Base-by-base conservation (phyloP, 2,888 invertebrate genomes). In the Baronia brevicornis region DNA sequence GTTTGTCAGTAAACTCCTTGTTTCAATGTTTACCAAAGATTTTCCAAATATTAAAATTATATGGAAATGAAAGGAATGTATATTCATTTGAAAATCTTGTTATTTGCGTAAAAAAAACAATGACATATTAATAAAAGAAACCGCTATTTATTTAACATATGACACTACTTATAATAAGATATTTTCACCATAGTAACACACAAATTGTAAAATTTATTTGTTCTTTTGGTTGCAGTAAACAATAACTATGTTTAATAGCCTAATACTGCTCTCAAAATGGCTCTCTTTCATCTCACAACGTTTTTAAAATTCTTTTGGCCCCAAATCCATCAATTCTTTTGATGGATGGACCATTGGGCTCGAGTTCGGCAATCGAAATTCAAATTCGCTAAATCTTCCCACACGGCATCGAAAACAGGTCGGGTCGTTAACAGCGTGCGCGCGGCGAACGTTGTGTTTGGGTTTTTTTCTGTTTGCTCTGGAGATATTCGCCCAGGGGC, bases 371-470 rank as follows among this genome's bases (percentile, higher is more conserved):
- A 70, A 79, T 80, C 79, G 75, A 77, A 78, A 79, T 79, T 82
- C 78, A 82, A 84, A 84, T 84, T 82, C 77, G 82, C 82, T 78
- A 82, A 82, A 79, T 78, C 80, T 82, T 82, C 82, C 78, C 82
- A 82, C 78, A 80, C 71, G 54, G 67, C 61, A 60, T 61, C 67
- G 72, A 71, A 70, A 78, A 79, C 75, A 67, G 73, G 72, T 71
- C 72, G 68, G 64, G 66, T 82, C 78, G 79, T 82, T 80, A 80
- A 79, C 79, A 68, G 73, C 56, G 68, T 65, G 70, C 73, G 60
- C 41, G 51, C 50, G 49, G 52, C 47, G 53, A 62, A 58, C 56
- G 56, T 51, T 65, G 59, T 57, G 43, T 60, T 50, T 59, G 60
- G 54, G 51, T 55, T 70, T 73, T 72, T 77, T 74, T 73, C 61